Conservation (phyloP, 2,888 invertebrate species). For the Cheiracanthium punctorium region DNA sequence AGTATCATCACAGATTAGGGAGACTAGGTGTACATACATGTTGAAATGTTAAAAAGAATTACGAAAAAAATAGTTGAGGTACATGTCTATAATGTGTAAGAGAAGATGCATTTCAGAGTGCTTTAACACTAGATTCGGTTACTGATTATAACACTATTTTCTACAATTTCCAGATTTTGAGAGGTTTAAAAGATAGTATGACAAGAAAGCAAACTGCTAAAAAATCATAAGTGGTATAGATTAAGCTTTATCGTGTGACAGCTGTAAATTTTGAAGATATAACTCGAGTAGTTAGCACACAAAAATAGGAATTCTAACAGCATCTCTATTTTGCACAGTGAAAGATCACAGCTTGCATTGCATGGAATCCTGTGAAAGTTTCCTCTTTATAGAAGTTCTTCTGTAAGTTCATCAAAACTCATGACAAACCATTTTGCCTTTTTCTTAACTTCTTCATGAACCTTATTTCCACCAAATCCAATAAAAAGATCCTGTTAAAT, state of each 20-base stretch:
- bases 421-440: slow-evolving; percentile 91
- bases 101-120: neutral
- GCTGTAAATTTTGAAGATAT: no score
- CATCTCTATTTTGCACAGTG: neutral
- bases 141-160: neutral
- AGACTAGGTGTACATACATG: no score
- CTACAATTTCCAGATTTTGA: neutral
- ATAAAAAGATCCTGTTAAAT: slow-evolving; percentile 78
- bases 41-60: no score
- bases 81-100: neutral
- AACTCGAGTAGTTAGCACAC: no score
- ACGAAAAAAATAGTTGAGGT: neutral
- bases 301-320: neutral
- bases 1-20: no score
- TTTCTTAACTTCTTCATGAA: slow-evolving; percentile 88
- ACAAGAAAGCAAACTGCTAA: neutral
- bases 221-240: neutral
- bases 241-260: neutral
- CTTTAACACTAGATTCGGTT: neutral
- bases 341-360: slow-evolving; percentile 28
- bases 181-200: neutral
- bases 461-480: slow-evolving; percentile 95
- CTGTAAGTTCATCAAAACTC: slow-evolving; percentile 88
- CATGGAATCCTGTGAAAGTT: neutral
- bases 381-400: slow-evolving; percentile 76